phyloP scores from a whole-genome alignment of 2,113 vertebrate genomes.

The Sitta europaea region DNA sequence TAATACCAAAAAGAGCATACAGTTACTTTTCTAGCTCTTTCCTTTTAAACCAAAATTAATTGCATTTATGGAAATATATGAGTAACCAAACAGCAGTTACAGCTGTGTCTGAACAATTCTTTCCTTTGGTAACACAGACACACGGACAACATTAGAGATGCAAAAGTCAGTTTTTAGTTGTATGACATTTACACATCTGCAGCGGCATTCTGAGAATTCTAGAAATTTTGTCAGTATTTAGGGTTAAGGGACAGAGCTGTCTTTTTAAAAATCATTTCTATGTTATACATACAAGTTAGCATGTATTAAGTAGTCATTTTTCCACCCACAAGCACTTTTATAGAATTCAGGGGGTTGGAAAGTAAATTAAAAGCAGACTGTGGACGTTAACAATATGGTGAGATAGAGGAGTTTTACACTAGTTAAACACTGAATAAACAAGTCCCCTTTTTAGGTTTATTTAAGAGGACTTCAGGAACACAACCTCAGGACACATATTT shows the following conservation, averaged over 20 bases:
- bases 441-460: neutral
- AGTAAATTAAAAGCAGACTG: constrained; percentile 37
- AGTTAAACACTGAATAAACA: neutral
- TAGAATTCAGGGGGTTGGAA: neutral
- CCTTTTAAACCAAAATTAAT: neutral
- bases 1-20: neutral
- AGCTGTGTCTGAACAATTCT: neutral
- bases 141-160: neutral
- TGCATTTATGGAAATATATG: neutral
- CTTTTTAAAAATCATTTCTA: constrained; percentile 3
- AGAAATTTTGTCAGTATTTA: neutral
- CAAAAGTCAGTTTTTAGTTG: neutral
- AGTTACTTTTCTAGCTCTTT: neutral
- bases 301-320: constrained; percentile 13
- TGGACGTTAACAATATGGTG: constrained; percentile 26
- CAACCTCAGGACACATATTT: neutral
- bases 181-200: neutral
- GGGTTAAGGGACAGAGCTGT: neutral
- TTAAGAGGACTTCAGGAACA: neutral
- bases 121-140: neutral
- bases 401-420: neutral
- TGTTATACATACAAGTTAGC: neutral
- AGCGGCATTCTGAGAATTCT: neutral
- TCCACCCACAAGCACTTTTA: constrained; percentile 5
- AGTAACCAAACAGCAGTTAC: neutral